Conservation (phyloP, 2,888 invertebrate genomes). For the Xestia sexstrigata region DNA sequence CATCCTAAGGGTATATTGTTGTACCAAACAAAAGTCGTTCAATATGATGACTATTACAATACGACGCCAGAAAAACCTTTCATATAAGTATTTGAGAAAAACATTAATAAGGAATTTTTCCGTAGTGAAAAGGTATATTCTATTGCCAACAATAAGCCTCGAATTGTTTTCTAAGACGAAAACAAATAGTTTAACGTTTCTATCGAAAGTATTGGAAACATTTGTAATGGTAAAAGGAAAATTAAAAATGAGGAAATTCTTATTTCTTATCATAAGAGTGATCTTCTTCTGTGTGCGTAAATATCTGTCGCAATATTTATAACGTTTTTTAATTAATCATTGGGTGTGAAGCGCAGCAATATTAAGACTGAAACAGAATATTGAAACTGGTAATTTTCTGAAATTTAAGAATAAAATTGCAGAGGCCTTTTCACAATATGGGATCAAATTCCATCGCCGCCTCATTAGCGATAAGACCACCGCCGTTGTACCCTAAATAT, state of each 20-base stretch:
- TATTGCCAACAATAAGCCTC: background rate
- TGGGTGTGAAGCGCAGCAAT: too few species aligned
- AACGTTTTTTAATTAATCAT: background rate
- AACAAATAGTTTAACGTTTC: constrained; percentile 16
- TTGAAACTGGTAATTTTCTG: background rate
- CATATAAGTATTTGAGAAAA: background rate
- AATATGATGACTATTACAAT: constrained; percentile 29
- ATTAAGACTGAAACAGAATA: too few species aligned
- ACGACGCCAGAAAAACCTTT: background rate
- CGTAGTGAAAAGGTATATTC: constrained; percentile 1
- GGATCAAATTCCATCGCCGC: background rate
- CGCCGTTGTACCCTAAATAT: background rate
- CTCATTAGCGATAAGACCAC: background rate
- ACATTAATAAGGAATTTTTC: background rate
- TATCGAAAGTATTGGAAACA: constrained; percentile 9
- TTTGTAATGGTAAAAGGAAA: background rate
- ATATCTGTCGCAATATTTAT: background rate
- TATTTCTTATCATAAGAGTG: too few species aligned
- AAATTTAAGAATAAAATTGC: background rate
- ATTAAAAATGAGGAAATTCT: background rate
- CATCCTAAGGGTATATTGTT: constrained; percentile 29
- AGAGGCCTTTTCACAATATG: background rate
- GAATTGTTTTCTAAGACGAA: background rate
- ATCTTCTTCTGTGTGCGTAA: too few species aligned
- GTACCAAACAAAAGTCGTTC: constrained; percentile 50